Base-by-base conservation (phyloP, 1,140 invertebrate genomes). In the Drosophila parabipectinata region DNA sequence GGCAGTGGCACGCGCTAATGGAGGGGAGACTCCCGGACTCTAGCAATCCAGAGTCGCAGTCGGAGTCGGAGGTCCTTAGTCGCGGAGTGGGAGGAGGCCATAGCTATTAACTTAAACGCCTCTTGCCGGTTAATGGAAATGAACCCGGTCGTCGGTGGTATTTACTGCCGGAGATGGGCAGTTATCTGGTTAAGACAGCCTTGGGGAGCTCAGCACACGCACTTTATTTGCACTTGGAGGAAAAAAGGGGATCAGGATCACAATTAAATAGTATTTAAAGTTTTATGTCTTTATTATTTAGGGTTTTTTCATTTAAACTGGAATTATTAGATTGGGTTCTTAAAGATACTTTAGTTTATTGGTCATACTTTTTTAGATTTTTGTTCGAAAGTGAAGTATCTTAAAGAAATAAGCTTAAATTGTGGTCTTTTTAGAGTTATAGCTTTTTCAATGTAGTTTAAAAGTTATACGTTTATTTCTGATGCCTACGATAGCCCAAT, bases 81-180 rank as follows among this genome's bases (percentile, higher is more conserved):
- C 41, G 15, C 48, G 28, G 51, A 50, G 60, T 37, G 54, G 52
- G 57, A n/a, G 39, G 45, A 57, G 59, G 75, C 82, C 85, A 79
- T 73, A 81, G 79, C 88, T 90, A 90, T 90, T 90, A 90, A 90
- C 88, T 83, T 90, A 90, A 90, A 90, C 82, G 88, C 88, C 88
- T 84, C 72, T 90, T 90, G 82, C 82, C 82, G 77, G 82, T 90
- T 90, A 90, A 88, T 90, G 85, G 80, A 89, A 89, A 87, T 87
- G 82, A 88, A 83, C 82, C 83, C 74, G 82, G 71, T 78, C 62
- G 68, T 66, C 76, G 79, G 79, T 74, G 74, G 68, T 55, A 28
- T 56, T 74, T 66, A 75, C 63, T 76, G 45, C 39, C 32, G 41
- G 66, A 56, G 66, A 84, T 76, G 76, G 80, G 72, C 80, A 84